phyloP scores from a whole-genome alignment of 2,888 invertebrate genomes.

The Trilocha varians region DNA sequence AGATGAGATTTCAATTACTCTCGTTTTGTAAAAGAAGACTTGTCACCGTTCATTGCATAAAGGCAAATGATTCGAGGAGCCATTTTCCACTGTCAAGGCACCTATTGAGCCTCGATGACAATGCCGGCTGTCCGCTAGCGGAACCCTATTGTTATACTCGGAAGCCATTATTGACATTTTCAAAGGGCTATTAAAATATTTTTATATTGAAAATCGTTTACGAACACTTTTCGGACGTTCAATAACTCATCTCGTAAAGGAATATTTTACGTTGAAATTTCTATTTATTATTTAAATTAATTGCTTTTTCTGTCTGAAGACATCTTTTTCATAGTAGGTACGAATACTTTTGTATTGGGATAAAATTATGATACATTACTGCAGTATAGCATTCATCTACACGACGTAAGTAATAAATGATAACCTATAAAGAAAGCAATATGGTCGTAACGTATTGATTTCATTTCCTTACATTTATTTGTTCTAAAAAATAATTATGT shows the following conservation, averaged over 20 bases:
- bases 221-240: slow-evolving; percentile 30
- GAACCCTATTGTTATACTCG: slow-evolving; percentile 60
- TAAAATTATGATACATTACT: too few species aligned
- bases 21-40: slow-evolving; percentile 37
- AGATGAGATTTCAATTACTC: slow-evolving; percentile 44
- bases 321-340: too few species aligned
- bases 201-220: slow-evolving; percentile 52
- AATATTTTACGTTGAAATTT: neutral
- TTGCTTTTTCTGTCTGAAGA: too few species aligned
- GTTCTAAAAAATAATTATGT: too few species aligned
- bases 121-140: slow-evolving; percentile 56
- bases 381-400: too few species aligned
- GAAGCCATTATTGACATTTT: slow-evolving; percentile 68
- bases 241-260: slow-evolving; percentile 23
- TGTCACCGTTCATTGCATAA: slow-evolving; percentile 50
- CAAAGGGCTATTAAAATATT: slow-evolving; percentile 62
- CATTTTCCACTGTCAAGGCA: slow-evolving; percentile 55
- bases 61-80: slow-evolving; percentile 52
- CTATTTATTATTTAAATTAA: neutral
- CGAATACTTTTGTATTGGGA: too few species aligned
- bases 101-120: slow-evolving; percentile 51
- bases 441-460: too few species aligned
- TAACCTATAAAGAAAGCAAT: too few species aligned
- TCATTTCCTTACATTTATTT: too few species aligned
- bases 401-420: too few species aligned